Conservation (phyloP, 2,797 vertebrate genomes). For the Micrastur ruficollis region DNA sequence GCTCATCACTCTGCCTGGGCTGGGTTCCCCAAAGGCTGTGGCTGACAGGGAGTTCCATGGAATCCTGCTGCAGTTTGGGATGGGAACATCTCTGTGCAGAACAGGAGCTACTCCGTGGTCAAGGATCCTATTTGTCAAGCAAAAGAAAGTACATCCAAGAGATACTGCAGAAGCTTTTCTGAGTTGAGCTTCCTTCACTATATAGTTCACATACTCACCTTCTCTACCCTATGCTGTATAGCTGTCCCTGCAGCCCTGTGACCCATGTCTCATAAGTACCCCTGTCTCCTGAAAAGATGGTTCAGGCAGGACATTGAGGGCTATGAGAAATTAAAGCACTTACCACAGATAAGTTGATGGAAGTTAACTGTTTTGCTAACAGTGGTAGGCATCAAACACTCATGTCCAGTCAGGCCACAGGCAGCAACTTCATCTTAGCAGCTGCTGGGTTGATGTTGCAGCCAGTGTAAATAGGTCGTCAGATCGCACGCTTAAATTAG, state of each 20-base stretch:
- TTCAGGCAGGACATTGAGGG: background rate
- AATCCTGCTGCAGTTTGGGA: background rate
- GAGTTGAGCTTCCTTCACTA: background rate
- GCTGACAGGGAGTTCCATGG: background rate
- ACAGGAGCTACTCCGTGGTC: background rate
- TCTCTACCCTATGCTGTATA: background rate
- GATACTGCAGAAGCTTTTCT: background rate
- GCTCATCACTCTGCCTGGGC: background rate
- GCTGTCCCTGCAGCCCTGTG: background rate
- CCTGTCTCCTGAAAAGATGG: background rate
- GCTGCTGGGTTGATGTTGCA: background rate
- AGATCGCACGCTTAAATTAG: background rate
- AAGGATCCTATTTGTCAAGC: background rate
- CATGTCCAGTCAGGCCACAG: background rate
- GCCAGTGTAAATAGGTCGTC: background rate
- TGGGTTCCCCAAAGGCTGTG: background rate
- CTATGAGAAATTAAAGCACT: background rate
- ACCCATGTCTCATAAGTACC: background rate
- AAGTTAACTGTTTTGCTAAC: background rate
- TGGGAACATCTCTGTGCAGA: background rate
- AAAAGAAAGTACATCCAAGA: background rate
- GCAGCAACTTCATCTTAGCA: background rate
- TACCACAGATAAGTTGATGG: background rate
- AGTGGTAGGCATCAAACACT: background rate
- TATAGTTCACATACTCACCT: background rate